These are phyloP conservation scores for Athrips mouffetella DNA, from an alignment of 2,888 invertebrate genomes.

Conservation along the genomic window DNA sequence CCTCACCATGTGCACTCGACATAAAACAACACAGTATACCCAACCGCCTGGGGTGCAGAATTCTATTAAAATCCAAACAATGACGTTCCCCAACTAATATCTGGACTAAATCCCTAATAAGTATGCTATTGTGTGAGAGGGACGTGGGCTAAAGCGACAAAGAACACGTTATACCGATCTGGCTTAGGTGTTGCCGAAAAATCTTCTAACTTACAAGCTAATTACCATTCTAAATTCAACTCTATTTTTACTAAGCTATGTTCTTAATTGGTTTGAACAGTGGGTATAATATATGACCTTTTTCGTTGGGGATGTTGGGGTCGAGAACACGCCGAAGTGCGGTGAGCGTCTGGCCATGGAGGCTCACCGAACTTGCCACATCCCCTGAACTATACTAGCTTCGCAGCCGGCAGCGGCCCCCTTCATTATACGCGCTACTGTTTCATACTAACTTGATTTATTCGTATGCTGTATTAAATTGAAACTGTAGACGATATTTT, in stretches of 20 bases:
- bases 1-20: slow-evolving; percentile 35
- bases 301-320: slow-evolving; percentile 34
- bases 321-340: slow-evolving; percentile 69
- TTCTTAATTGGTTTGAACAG: slow-evolving; percentile 27
- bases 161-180: slow-evolving; percentile 77
- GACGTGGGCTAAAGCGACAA: slow-evolving; percentile 73
- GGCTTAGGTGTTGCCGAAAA: slow-evolving; percentile 25
- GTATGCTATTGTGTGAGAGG: slow-evolving; percentile 78
- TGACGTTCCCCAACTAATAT: slow-evolving; percentile 77
- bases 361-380: slow-evolving; percentile 76
- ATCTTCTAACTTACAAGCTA: neutral
- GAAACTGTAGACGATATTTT: too few species aligned
- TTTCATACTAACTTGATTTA: slow-evolving; percentile 31
- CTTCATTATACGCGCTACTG: slow-evolving; percentile 70
- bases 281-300: neutral
- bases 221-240: slow-evolving; percentile 24
- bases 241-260: slow-evolving; percentile 17
- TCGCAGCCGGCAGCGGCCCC: slow-evolving; percentile 67
- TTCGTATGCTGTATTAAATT: too few species aligned
- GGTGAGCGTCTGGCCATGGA: slow-evolving; percentile 76
- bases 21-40: slow-evolving; percentile 45
- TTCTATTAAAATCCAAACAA: slow-evolving; percentile 78
- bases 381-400: slow-evolving; percentile 74
- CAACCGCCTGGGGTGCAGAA: slow-evolving; percentile 70
- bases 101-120: slow-evolving; percentile 79